Evolutionary conservation across 2,113 vertebrate genomes (phyloP).

Genomic region (Pholis gunnellus): DNA sequence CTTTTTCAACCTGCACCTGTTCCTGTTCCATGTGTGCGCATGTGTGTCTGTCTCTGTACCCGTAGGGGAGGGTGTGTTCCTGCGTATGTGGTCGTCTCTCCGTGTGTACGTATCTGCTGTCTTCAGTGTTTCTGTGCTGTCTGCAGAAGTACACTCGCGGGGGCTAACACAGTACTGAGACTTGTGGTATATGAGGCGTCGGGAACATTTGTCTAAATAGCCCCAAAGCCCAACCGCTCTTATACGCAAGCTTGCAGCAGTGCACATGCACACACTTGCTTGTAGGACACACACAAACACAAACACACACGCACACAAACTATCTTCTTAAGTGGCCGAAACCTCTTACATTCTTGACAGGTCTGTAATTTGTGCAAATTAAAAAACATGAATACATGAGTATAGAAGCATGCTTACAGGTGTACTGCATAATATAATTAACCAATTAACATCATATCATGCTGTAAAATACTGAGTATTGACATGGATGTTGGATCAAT

Average conservation of each 20-base stretch:
- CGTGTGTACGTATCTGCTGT: constrained; percentile 37
- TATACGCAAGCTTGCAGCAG: not conserved
- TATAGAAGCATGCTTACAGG: not conserved
- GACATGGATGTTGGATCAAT: not conserved
- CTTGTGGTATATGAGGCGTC: constrained; percentile 70
- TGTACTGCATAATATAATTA: not conserved
- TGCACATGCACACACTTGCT: not conserved
- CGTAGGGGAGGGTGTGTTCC: not conserved
- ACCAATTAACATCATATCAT: not conserved
- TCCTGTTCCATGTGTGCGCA: constrained; percentile 36
- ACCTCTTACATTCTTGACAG: not conserved
- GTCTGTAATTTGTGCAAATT: not conserved
- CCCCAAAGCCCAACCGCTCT: constrained; percentile 46
- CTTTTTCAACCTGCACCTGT: constrained; percentile 74
- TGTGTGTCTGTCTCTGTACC: constrained; percentile 33
- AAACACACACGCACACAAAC: constrained; percentile 4
- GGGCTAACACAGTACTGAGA: constrained; percentile 60
- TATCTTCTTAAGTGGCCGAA: constrained; percentile 2
- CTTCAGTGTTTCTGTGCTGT: constrained; percentile 67
- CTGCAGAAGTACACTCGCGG: constrained; percentile 62
- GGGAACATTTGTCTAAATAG: constrained; percentile 68
- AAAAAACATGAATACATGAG: not conserved
- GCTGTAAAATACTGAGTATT: not conserved
- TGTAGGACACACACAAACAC: not conserved
- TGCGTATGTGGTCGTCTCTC: constrained; percentile 27